Conservation (phyloP, 2,888 invertebrate genomes). For the Conomelus anceps region DNA sequence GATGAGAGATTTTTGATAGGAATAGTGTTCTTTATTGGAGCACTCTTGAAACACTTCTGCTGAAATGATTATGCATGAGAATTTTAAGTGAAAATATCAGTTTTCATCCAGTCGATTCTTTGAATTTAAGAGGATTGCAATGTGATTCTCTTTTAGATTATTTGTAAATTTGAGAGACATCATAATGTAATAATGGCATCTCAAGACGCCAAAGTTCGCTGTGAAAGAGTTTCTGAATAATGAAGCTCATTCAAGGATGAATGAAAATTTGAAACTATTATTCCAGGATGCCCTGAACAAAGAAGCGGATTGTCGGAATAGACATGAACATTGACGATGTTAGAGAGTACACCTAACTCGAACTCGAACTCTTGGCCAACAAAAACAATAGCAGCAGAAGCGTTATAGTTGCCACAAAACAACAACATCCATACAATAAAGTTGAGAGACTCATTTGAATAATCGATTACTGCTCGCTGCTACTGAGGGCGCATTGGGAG, state of each 20-base stretch:
- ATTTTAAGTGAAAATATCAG: too few relatives aligned
- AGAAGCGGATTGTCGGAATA: neutral
- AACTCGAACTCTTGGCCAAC: neutral
- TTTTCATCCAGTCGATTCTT: too few relatives aligned
- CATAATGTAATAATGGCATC: too few relatives aligned
- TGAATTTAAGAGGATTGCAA: too few relatives aligned
- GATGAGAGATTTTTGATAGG: too few relatives aligned
- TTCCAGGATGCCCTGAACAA: neutral
- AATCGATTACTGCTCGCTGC: constrained; percentile 8
- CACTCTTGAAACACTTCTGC: too few relatives aligned
- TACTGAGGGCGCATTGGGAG: neutral
- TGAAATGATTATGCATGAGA: too few relatives aligned
- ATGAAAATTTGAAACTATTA: neutral
- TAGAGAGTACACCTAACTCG: neutral
- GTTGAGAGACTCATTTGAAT: constrained; percentile 20
- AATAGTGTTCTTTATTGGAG: too few relatives aligned
- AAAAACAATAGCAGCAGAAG: neutral
- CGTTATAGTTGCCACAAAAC: neutral
- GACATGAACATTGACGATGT: neutral
- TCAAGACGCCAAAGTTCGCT: too few relatives aligned
- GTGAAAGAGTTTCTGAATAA: neutral
- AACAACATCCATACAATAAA: constrained; percentile 1
- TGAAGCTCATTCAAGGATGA: neutral
- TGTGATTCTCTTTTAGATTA: too few relatives aligned
- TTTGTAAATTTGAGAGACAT: too few relatives aligned